These are phyloP conservation scores for Nilaparvata lugens DNA, from an alignment of 1,140 invertebrate genomes.

Conservation along the genomic window DNA sequence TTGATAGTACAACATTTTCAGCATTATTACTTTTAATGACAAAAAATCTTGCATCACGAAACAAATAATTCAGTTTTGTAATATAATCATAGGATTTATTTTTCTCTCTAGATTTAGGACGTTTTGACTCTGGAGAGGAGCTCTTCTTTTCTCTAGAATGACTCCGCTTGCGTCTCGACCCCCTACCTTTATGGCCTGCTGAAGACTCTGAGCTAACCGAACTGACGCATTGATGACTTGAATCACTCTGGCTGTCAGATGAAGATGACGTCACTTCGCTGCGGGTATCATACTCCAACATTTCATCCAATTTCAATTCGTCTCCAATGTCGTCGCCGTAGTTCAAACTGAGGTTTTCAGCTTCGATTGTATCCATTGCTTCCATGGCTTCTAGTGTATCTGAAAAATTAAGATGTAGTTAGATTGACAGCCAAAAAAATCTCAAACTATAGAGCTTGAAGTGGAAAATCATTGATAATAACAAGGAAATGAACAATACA, in stretches of 20 bases:
- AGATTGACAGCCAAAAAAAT: no score
- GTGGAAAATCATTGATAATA: no score
- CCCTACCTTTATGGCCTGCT: slow-evolving; percentile 40
- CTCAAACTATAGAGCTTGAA: no score
- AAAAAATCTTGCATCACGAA: slow-evolving; percentile 91
- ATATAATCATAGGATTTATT: slow-evolving; percentile 72
- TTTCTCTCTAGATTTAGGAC: slow-evolving; percentile 43
- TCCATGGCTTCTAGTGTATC: slow-evolving; percentile 12
- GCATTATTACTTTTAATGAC: slow-evolving; percentile 97
- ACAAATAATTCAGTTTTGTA: slow-evolving; percentile 88
- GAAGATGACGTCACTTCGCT: slow-evolving; percentile 60
- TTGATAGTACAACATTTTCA: slow-evolving; percentile 91
- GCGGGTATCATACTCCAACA: slow-evolving; percentile 50
- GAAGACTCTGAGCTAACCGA: slow-evolving; percentile 56
- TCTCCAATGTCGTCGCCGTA: slow-evolving; percentile 17
- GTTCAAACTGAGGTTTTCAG: slow-evolving; percentile 17
- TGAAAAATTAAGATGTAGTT: no score
- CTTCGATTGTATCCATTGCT: slow-evolving; percentile 12
- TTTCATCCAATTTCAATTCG: slow-evolving; percentile 23
- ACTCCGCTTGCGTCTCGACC: slow-evolving; percentile 41
- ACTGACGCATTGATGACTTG: slow-evolving; percentile 61
- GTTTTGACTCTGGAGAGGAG: slow-evolving; percentile 38
- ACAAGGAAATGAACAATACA: no score
- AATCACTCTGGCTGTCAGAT: slow-evolving; percentile 49
- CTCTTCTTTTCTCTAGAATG: slow-evolving; percentile 37